Conservation (phyloP, 2,888 invertebrate species). For the Aporophyla nigra region DNA sequence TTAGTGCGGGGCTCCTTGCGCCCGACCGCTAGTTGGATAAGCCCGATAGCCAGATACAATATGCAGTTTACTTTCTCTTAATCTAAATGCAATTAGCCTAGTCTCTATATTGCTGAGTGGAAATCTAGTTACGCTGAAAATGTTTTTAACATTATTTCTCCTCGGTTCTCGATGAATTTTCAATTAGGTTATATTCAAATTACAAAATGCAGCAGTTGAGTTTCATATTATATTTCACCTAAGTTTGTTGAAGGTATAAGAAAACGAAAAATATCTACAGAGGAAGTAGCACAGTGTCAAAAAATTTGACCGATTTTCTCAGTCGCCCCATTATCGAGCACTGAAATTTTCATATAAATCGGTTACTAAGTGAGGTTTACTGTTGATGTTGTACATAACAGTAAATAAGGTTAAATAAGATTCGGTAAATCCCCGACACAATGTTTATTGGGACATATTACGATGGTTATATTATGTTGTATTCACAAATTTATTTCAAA, state of each 20-base stretch:
- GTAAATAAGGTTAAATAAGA: constrained; percentile 39
- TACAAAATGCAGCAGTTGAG: background rate
- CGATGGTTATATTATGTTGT: constrained; percentile 16
- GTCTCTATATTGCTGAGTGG: constrained; percentile 34
- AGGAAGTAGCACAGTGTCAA: background rate
- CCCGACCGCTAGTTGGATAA: constrained; percentile 37
- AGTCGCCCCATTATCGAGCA: constrained; percentile 27
- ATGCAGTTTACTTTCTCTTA: constrained; percentile 59
- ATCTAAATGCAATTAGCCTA: constrained; percentile 58
- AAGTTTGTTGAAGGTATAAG: background rate
- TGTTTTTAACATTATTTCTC: constrained; percentile 14
- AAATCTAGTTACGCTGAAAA: constrained; percentile 44
- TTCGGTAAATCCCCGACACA: constrained; percentile 26
- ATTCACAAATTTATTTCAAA: constrained; percentile 24
- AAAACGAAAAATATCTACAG: background rate
- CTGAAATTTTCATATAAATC: constrained; percentile 50
- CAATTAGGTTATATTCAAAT: constrained; percentile 3
- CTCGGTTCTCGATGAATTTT: constrained; percentile 13
- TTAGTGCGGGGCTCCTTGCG: constrained; percentile 27
- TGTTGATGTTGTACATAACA: constrained; percentile 28
- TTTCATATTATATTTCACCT: background rate
- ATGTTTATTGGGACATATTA: constrained; percentile 38
- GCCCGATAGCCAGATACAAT: constrained; percentile 50
- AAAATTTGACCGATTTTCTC: constrained; percentile 9
- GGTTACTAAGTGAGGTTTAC: constrained; percentile 36